Base-by-base conservation (phyloP, 2,797 vertebrate genomes). In the Crossoptilon crossoptilon region DNA sequence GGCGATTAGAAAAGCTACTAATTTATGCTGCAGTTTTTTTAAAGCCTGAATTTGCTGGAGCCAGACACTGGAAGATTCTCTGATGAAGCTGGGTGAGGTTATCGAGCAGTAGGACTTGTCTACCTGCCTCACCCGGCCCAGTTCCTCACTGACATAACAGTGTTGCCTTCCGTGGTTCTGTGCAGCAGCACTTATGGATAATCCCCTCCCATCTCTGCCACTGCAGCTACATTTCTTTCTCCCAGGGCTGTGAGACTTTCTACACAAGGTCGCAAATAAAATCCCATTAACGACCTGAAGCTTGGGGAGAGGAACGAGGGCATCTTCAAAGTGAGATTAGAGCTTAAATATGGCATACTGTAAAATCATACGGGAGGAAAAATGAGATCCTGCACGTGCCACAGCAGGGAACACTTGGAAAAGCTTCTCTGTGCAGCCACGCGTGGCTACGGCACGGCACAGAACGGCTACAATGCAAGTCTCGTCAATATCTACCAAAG, bases 401-500 rank as follows among this genome's bases (percentile, higher is more conserved):
- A 18, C 41, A 11, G 73, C 53, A 59, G 60, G 81, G 73, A 75
- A 35, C 6, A 1, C 66, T 19, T 75, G 94, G 73, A 80, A 88
- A 76, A 77, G 35, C 60, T 78, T 18, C n/a, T 79, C 53, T 72
- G 41, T 70, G 2, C 46, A 41, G 77, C 58, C 75, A 62, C 27
- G 5, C 69, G 49, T 39, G 62, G 71, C 71, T 88, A 41, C 83
- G 71, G 79, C 0, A 0, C 51, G 60, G 43, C 48, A 77, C 77
- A 78, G 77, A 66, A 51, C 8, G 24, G 58, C 84, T 39, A 3
- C 21, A 59, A 63, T 2, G 1, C n/a, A 41, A 83, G 69, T 33
- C 77, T 78, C 83, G 85, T 85, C 92, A 64, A 39, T 63, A 67
- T 58, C 93, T 85, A 95, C 97, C 96, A 97, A 96, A 97, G 96